A percentile compares a stretch with the other conserved stretches of the same genome.
Evolutionary conservation across 2,113 vertebrate genomes (phyloP).

Genomic region (Myxocyprinus asiaticus): DNA sequence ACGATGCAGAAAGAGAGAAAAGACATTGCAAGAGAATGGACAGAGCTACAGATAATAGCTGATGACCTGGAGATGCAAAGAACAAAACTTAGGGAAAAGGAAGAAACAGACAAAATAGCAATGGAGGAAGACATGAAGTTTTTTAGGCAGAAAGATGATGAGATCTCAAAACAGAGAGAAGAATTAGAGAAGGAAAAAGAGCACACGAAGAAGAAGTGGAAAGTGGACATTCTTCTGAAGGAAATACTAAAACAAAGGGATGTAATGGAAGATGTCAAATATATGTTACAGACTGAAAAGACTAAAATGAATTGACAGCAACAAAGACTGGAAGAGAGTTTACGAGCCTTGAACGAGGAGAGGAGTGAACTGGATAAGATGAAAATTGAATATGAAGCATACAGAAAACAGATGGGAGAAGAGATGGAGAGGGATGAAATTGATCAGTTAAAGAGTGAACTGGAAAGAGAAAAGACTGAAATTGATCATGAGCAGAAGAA

Average conservation of each 20-base stretch:
- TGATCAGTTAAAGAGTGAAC: background rate
- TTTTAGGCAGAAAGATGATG: background rate
- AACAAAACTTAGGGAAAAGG: constrained; percentile 3
- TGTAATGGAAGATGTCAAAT: background rate
- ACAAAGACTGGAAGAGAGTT: background rate
- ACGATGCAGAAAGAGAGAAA: too few species aligned
- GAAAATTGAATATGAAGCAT: constrained; percentile 4
- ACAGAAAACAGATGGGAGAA: constrained; percentile 9
- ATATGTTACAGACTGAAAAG: background rate
- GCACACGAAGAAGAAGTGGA: background rate
- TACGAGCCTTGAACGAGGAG: constrained; percentile 6
- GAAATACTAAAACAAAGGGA: constrained; percentile 44
- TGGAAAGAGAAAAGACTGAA: constrained; percentile 16
- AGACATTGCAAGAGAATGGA: constrained; percentile 2
- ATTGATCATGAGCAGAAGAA: background rate
- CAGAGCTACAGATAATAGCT: constrained; percentile 7
- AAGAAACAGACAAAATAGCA: background rate
- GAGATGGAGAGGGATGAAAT: constrained; percentile 21
- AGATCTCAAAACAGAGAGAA: constrained; percentile 8
- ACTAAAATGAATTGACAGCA: constrained; percentile 18
- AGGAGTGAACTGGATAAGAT: constrained; percentile 2
- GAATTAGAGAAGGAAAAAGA: constrained; percentile 30
- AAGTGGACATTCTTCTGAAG: constrained; percentile 8
- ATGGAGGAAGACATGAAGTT: constrained; percentile 30
- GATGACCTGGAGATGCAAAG: background rate